A percentile compares a stretch with the other conserved stretches of the same genome.
Conservation (phyloP, 2,888 invertebrate species). For the Epiblema foenella region DNA sequence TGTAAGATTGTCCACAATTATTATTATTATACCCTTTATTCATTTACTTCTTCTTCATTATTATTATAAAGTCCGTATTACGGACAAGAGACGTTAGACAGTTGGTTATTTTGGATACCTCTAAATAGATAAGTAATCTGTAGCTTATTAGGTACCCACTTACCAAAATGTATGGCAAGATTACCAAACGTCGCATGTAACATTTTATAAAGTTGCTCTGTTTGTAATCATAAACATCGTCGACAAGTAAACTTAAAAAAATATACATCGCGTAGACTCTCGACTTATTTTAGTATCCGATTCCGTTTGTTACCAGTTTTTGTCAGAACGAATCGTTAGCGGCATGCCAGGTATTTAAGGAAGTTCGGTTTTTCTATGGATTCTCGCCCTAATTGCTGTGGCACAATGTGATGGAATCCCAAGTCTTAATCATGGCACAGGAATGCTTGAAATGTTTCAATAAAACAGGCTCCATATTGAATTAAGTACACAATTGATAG, state of each 20-base stretch:
- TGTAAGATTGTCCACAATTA: too few relatives aligned
- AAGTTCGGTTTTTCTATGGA: slow-evolving; percentile 55
- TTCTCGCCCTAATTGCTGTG: slow-evolving; percentile 31
- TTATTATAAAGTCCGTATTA: too few relatives aligned
- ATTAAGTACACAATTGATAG: neutral
- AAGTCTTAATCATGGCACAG: slow-evolving; percentile 40
- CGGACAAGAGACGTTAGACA: neutral
- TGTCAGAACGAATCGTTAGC: slow-evolving; percentile 64
- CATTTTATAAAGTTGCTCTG: too few relatives aligned
- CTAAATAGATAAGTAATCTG: too few relatives aligned
- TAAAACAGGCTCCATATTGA: neutral
- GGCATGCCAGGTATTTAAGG: slow-evolving; percentile 68
- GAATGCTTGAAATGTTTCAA: slow-evolving; percentile 26
- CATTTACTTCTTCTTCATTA: too few relatives aligned
- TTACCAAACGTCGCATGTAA: too few relatives aligned
- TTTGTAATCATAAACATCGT: neutral
- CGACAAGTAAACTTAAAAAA: neutral
- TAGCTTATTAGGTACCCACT: too few relatives aligned
- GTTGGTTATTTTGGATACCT: neutral
- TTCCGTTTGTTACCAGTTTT: slow-evolving; percentile 35
- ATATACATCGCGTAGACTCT: slow-evolving; percentile 4
- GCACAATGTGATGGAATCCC: slow-evolving; percentile 40
- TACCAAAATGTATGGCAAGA: neutral
- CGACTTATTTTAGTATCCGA: slow-evolving; percentile 24
- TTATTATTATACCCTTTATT: too few relatives aligned